Conservation (phyloP, 2,113 vertebrate species). For the Spea multiplicata region DNA sequence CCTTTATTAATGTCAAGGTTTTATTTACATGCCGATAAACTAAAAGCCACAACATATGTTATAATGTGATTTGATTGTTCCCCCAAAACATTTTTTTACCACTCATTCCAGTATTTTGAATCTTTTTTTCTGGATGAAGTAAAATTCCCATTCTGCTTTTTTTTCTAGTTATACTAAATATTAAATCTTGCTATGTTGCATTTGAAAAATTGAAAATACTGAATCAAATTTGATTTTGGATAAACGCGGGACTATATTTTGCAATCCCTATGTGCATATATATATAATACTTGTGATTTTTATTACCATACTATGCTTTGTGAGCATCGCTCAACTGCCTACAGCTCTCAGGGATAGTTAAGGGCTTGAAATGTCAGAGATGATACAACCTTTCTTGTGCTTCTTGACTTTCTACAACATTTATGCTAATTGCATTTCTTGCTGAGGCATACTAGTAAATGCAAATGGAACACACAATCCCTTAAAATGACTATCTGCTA, state of each 20-base stretch:
- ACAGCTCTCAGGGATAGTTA: conserved; percentile 24
- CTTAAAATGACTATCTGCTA: conserved; percentile 42
- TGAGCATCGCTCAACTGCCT: conserved; percentile 10
- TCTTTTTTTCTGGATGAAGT: too few relatives aligned
- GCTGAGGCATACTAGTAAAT: conserved; percentile 36
- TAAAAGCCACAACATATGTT: too few relatives aligned
- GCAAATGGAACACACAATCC: conserved; percentile 40
- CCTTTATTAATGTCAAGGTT: too few relatives aligned
- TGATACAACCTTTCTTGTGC: conserved; percentile 36
- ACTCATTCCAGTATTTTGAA: too few relatives aligned
- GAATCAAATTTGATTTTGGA: background rate
- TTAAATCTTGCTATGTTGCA: too few relatives aligned
- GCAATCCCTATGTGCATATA: background rate
- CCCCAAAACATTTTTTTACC: too few relatives aligned
- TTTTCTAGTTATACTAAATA: too few relatives aligned
- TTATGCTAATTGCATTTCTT: conserved; percentile 45
- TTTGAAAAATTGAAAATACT: background rate
- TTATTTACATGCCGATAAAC: too few relatives aligned
- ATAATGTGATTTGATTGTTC: too few relatives aligned
- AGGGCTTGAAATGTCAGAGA: conserved; percentile 35
- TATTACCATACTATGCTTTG: background rate
- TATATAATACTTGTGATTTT: conserved; percentile 10
- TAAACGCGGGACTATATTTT: conserved; percentile 17
- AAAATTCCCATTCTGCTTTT: too few relatives aligned
- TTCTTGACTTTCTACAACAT: conserved; percentile 39